A percentile compares a stretch with the other conserved stretches of the same genome.
Conservation (phyloP, 2,888 invertebrate genomes). For the Melanophora roralis region DNA sequence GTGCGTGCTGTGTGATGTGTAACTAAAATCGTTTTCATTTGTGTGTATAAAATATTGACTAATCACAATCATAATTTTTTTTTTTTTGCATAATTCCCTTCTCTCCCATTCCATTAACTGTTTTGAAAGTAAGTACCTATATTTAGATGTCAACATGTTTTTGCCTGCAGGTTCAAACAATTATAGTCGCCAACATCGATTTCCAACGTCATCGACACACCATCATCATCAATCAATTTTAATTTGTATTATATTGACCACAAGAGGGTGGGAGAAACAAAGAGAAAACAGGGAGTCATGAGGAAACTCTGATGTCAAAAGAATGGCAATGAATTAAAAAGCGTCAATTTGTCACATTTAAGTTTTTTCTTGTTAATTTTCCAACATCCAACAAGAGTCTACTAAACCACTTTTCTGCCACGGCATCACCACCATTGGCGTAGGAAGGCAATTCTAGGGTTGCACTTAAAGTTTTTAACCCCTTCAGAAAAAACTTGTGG, state of each 20-base stretch:
- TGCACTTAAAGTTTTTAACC: too few species aligned
- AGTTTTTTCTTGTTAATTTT: constrained; percentile 4
- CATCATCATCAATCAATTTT: constrained; percentile 71
- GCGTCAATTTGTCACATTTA: constrained; percentile 75
- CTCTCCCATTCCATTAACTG: too few species aligned
- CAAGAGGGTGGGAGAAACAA: constrained; percentile 5
- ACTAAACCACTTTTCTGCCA: background rate
- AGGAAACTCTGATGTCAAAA: constrained; percentile 60
- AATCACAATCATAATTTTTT: too few species aligned
- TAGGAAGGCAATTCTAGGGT: too few species aligned
- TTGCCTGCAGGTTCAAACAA: constrained; percentile 5
- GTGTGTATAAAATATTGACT: too few species aligned
- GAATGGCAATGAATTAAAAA: constrained; percentile 69
- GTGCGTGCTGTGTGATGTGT: too few species aligned
- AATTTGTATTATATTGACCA: constrained; percentile 50
- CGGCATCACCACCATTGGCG: constrained; percentile 10
- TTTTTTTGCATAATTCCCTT: too few species aligned
- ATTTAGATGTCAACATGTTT: constrained; percentile 41
- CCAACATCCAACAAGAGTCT: background rate
- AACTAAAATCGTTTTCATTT: too few species aligned
- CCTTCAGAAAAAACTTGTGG: too few species aligned
- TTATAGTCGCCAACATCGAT: constrained; percentile 51
- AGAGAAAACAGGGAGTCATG: background rate
- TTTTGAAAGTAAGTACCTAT: too few species aligned
- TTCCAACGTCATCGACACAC: constrained; percentile 52